These are phyloP conservation scores for Thaumatotibia leucotreta DNA, from an alignment of 1,140 invertebrate species.

Conservation along the genomic window DNA sequence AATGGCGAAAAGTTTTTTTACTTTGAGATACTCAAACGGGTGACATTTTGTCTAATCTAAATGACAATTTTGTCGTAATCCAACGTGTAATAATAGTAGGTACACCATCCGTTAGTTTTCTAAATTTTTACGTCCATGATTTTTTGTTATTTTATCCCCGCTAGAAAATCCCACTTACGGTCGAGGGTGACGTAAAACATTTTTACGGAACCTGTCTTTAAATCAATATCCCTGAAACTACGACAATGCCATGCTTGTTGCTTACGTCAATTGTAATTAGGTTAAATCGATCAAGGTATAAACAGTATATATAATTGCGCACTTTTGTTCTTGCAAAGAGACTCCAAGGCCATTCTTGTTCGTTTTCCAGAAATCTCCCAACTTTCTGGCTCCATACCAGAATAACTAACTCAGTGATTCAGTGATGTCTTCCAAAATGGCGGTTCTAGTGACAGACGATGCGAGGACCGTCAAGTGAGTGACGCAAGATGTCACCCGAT, in stretches of 20 bases:
- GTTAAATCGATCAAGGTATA: neutral
- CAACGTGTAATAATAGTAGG: too few species aligned
- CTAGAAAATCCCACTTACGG: too few species aligned
- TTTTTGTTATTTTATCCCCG: too few species aligned
- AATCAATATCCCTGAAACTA: too few species aligned
- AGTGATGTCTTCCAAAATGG: slow-evolving; percentile 48
- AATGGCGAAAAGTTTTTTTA: too few species aligned
- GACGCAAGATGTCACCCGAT: slow-evolving; percentile 60
- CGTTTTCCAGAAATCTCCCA: neutral
- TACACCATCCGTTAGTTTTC: too few species aligned
- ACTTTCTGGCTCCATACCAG: slow-evolving; percentile 32
- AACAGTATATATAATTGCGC: neutral
- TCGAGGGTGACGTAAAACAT: too few species aligned
- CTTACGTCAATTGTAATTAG: neutral
- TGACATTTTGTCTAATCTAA: too few species aligned
- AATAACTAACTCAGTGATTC: slow-evolving; percentile 36
- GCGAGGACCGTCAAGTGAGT: slow-evolving; percentile 37
- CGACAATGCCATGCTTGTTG: neutral
- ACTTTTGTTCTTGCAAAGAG: neutral
- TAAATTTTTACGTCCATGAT: too few species aligned
- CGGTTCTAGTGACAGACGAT: slow-evolving; percentile 19
- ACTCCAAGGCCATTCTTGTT: neutral
- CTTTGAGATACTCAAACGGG: too few species aligned
- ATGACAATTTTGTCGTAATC: too few species aligned
- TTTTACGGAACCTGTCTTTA: too few species aligned